phyloP scores from a whole-genome alignment of 2,888 invertebrate species.

The Cataglyphis altisquamis region DNA sequence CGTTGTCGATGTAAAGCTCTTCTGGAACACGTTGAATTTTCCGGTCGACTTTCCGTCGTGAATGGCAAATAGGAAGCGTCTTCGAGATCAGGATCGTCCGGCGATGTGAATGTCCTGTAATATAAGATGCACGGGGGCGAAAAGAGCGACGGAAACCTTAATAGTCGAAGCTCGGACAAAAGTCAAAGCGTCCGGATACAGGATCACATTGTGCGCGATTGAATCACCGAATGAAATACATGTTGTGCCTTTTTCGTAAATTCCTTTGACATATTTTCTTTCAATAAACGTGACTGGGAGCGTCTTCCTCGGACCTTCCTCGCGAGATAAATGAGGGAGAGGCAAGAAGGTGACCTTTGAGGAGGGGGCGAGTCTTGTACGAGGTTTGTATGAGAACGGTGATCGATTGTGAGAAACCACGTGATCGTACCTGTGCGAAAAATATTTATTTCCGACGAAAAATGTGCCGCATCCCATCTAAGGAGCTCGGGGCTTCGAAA shows the following conservation, averaged over 20 bases:
- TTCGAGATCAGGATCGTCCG: constrained; percentile 49
- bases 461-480: constrained; percentile 10
- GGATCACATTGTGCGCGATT: constrained; percentile 76
- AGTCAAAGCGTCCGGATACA: constrained; percentile 84
- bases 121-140: constrained; percentile 58
- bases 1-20: constrained; percentile 20
- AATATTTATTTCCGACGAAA: constrained; percentile 45
- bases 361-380: constrained; percentile 73
- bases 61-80: constrained; percentile 58
- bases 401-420: constrained; percentile 82
- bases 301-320: constrained; percentile 61
- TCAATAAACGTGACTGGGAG: constrained; percentile 72
- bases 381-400: constrained; percentile 72
- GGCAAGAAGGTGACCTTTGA: constrained; percentile 73
- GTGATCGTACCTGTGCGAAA: constrained; percentile 53
- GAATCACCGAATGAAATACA: constrained; percentile 84
- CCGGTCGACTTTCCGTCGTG: neutral
- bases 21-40: constrained; percentile 21
- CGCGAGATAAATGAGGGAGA: constrained; percentile 45
- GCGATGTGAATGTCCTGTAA: constrained; percentile 62
- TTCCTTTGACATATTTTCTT: constrained; percentile 75
- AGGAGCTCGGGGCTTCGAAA: constrained; percentile 7
- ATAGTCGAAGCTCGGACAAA: constrained; percentile 80
- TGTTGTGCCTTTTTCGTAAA: constrained; percentile 83
- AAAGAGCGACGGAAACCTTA: constrained; percentile 76